Base-by-base conservation (phyloP, 92 coral and sea anemone genomes). In the Desmophyllum pertusum region DNA sequence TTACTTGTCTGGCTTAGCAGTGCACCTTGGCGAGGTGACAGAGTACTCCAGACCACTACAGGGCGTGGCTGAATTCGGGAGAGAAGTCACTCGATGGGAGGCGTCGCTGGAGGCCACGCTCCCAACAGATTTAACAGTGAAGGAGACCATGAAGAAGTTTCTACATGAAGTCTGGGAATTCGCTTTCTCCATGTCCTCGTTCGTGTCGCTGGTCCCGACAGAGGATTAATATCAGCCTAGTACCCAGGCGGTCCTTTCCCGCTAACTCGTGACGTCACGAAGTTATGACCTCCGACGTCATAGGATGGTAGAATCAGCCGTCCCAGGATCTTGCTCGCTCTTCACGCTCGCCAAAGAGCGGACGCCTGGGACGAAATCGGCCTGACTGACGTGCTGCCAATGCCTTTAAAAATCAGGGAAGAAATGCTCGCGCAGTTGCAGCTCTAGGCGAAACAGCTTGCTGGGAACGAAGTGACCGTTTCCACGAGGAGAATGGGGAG, bases 11-110 rank as follows among this genome's bases (percentile, higher is more conserved):
- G 50, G 63, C 29, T 73, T 91, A 69, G 71, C 82, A 23, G 85
- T 91, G 15, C 81, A 76, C 25, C 85, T 94, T 30, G 70, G 84
- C 57, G 89, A 93, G 43, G 93, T 97, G 14, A 87, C 86, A 37
- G 99, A 97, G 79, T 89, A 92, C 57, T 97, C 99, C 39, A 88
- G 99, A 6, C 95, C 98, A 37, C 1, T 63, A 33, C 36, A 83
- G 14, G 65, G 61, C 6, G 89, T 93, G 23, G 90, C 91, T 42
- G 79, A 78, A 13, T 97, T 97, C 62, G 82, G 84, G 63, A 92
- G 70, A 86, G 78, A 11, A 57, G 87, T 87, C 81, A 87, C 89
- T n/a, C 98, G 99, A 4, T 84, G 79, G 68, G 95, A 97, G 81
- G 76, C 92, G 43, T 90, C 84, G 33, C 48, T 94, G 31, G 52